Conservation (phyloP, 1,140 invertebrate species). For the Drosophila setifemur region DNA sequence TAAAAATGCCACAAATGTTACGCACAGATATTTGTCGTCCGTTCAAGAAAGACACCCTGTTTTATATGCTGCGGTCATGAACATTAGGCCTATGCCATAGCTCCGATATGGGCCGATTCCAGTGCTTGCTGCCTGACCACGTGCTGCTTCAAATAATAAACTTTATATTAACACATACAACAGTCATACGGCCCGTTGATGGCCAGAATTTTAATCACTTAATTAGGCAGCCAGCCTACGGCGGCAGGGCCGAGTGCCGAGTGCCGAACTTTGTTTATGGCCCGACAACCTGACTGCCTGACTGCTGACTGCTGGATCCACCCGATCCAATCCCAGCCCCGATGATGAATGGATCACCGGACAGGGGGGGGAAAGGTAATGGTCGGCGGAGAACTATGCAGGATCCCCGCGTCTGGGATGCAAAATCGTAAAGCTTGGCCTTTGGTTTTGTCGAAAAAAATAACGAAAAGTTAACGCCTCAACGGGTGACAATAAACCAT, state of each 20-base stretch:
- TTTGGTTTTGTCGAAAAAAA: conserved; percentile 42
- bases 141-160: conserved; percentile 81
- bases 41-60: conserved; percentile 16
- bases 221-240: conserved; percentile 62
- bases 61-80: conserved; percentile 62
- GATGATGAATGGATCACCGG: conserved; percentile 73
- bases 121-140: conserved; percentile 39
- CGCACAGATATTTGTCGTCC: conserved; percentile 68
- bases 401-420: conserved; percentile 35
- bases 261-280: conserved; percentile 63
- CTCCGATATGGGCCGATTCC: conserved; percentile 38
- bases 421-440: conserved; percentile 56
- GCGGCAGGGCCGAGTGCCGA: no score
- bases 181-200: conserved; percentile 64
- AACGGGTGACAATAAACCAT: conserved; percentile 63
- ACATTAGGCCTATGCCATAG: conserved; percentile 41
- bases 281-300: conserved; percentile 27
- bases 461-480: conserved; percentile 53
- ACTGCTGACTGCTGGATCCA: conserved; percentile 8
- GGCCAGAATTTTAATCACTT: conserved; percentile 78
- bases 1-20: conserved; percentile 80
- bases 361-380: no score
- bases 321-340: conserved; percentile 16
- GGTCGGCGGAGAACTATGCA: conserved; percentile 57
- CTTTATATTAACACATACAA: conserved; percentile 81